Conservation (phyloP, 2,797 vertebrate species). For the Pantherophis vulpinus region DNA sequence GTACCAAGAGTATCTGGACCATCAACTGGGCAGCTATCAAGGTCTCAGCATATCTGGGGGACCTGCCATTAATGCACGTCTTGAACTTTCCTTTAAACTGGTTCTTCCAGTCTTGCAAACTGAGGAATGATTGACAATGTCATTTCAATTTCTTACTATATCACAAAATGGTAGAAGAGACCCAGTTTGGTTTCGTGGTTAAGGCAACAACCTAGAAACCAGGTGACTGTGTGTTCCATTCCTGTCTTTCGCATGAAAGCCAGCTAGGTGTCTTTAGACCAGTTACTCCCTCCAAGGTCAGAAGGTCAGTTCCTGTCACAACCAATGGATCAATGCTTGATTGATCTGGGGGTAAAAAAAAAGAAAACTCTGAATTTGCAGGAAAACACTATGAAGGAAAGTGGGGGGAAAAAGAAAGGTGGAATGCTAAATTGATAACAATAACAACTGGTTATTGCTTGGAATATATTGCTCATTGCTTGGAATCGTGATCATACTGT, state of each 20-base stretch:
- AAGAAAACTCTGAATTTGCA: neutral
- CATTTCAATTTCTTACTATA: neutral
- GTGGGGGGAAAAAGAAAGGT: neutral
- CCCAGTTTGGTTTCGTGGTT: neutral
- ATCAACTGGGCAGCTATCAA: neutral
- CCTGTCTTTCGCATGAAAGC: too few relatives aligned
- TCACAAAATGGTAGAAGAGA: neutral
- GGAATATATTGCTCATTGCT: neutral
- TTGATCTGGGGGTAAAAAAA: neutral
- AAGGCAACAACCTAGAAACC: neutral
- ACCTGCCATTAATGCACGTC: neutral
- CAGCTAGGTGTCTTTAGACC: neutral
- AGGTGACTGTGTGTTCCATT: neutral
- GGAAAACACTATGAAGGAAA: neutral
- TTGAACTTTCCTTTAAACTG: neutral
- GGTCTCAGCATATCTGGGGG: neutral
- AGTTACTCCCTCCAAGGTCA: neutral
- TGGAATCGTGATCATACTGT: neutral
- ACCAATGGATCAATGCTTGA: neutral
- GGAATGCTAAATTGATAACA: neutral
- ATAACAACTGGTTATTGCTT: neutral
- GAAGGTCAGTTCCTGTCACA: neutral
- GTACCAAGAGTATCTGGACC: neutral
- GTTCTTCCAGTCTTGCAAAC: neutral
- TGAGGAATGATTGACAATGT: neutral